Percentiles rank a stretch among this genome's conserved stretches.
phyloP scores from a whole-genome alignment of 2,113 vertebrate species.

The Salvelinus fontinalis region DNA sequence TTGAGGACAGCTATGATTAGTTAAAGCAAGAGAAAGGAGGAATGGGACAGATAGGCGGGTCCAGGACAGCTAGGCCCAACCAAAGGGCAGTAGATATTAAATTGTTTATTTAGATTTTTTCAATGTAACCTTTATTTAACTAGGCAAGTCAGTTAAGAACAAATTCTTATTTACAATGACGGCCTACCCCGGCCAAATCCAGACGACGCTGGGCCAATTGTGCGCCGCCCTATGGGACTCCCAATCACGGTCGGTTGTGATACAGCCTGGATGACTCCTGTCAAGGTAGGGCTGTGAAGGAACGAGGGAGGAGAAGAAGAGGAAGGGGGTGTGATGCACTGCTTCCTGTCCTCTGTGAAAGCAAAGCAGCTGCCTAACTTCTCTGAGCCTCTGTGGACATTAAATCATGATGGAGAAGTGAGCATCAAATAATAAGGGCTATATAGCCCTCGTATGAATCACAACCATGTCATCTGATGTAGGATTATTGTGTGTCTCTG shows the following conservation, averaged over 20 bases:
- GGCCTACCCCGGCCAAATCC: no score
- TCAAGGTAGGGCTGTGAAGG: constrained; percentile 11
- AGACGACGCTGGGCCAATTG: no score
- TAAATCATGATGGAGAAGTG: constrained; percentile 1
- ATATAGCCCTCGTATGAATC: constrained; percentile 17
- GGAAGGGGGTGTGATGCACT: background rate
- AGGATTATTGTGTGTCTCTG: background rate
- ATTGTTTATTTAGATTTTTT: no score
- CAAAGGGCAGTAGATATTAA: no score
- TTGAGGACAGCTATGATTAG: background rate
- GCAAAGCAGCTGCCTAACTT: constrained; percentile 10
- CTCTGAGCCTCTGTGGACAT: constrained; percentile 8
- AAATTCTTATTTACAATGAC: no score
- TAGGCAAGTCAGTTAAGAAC: background rate
- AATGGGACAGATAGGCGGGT: background rate
- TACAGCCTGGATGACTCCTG: constrained; percentile 7
- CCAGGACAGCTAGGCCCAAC: background rate
- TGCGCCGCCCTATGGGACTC: no score
- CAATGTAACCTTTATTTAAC: no score
- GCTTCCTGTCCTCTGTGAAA: constrained; percentile 12
- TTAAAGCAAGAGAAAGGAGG: background rate
- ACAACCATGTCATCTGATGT: constrained; percentile 11
- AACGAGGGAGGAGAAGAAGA: constrained; percentile 7
- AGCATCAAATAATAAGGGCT: background rate
- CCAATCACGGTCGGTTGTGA: no score